phyloP scores from a whole-genome alignment of 2,797 vertebrate species.

The Streptopelia turtur region DNA sequence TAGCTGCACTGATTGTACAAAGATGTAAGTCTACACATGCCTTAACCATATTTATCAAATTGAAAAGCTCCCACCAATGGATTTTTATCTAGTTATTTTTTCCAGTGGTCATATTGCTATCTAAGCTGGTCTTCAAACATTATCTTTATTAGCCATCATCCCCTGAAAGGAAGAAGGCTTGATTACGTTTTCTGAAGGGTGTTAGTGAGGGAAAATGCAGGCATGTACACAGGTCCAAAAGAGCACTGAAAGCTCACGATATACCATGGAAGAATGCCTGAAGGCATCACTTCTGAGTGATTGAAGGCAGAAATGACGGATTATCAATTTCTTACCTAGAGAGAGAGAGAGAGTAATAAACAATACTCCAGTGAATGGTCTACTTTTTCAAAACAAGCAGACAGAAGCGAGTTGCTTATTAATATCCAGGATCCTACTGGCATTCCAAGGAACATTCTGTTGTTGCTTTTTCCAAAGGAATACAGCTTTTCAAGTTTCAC shows the following conservation, averaged over 20 bases:
- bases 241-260: not conserved
- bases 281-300: not conserved
- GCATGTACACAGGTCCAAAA: not conserved
- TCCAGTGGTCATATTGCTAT: not conserved
- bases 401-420: not conserved
- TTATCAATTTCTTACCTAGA: not conserved
- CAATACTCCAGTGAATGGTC: not conserved
- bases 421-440: not conserved
- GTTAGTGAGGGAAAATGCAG: not conserved
- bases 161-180: not conserved
- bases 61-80: not conserved
- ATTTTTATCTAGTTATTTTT: not conserved
- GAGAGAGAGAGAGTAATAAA: not conserved
- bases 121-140: not conserved
- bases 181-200: not conserved
- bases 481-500: not conserved
- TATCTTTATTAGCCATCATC: not conserved
- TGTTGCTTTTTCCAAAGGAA: not conserved
- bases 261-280: not conserved
- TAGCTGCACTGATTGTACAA: not conserved
- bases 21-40: not conserved
- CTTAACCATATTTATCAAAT: not conserved
- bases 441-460: not conserved
- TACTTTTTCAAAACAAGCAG: not conserved
- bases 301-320: not conserved